These are phyloP conservation scores for Episyrphus balteatus DNA, from an alignment of 1,140 invertebrate species.

Conservation along the genomic window DNA sequence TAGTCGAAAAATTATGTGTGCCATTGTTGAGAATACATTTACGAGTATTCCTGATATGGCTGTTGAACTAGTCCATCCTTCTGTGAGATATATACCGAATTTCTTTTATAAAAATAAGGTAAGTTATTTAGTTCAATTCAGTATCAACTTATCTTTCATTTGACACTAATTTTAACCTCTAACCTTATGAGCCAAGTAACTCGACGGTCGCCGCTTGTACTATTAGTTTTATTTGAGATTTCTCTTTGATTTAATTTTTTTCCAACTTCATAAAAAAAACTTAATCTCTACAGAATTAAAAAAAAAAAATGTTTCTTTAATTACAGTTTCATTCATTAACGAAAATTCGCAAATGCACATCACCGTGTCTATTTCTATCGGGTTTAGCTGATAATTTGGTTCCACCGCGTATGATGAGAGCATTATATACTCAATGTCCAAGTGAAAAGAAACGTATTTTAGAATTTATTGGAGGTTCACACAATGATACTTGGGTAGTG, in stretches of 20 bases:
- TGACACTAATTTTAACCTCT: too few relatives aligned
- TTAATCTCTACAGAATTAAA: too few relatives aligned
- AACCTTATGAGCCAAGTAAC: too few relatives aligned
- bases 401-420: slow-evolving; percentile 71
- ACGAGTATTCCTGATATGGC: slow-evolving; percentile 91
- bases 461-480: slow-evolving; percentile 62
- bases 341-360: slow-evolving; percentile 54
- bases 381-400: slow-evolving; percentile 74
- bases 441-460: slow-evolving; percentile 60
- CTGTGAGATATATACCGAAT: slow-evolving; percentile 59
- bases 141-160: too few relatives aligned
- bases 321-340: slow-evolving; percentile 58
- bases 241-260: too few relatives aligned
- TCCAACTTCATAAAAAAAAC: too few relatives aligned
- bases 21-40: slow-evolving; percentile 91
- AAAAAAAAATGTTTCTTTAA: too few relatives aligned
- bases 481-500: slow-evolving; percentile 78
- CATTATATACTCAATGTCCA: slow-evolving; percentile 58
- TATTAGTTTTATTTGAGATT: too few relatives aligned
- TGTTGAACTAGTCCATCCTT: slow-evolving; percentile 55
- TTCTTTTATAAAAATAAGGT: slow-evolving; percentile 79
- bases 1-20: slow-evolving; percentile 63
- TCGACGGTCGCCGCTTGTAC: too few relatives aligned
- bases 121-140: slow-evolving; percentile 9
- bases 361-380: slow-evolving; percentile 68